Percentiles rank a stretch among this genome's conserved stretches.
phyloP scores from a whole-genome alignment of 1,140 invertebrate genomes.

The Tetragonula clypearis region DNA sequence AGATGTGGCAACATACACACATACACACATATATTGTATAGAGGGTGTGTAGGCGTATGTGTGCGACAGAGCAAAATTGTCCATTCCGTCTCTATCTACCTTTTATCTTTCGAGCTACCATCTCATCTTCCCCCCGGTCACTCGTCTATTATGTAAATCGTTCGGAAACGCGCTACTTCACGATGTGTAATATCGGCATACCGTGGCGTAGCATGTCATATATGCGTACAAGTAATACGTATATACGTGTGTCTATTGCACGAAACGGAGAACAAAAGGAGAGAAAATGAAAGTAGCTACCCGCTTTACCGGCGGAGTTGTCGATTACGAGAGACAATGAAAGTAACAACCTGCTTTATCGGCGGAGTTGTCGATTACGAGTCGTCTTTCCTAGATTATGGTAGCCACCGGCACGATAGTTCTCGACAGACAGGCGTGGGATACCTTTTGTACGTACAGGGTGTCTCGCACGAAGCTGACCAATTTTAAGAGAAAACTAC shows the following conservation, averaged over 20 bases:
- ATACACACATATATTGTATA: not conserved
- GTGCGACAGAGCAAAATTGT: constrained; percentile 9
- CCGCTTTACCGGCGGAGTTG: too few relatives aligned
- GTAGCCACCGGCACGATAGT: too few relatives aligned
- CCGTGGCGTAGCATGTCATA: constrained; percentile 5
- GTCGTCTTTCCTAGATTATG: too few relatives aligned
- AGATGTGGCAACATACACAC: not conserved
- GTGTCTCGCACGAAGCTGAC: too few relatives aligned
- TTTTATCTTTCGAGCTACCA: constrained; percentile 41
- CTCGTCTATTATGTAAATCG: constrained; percentile 34
- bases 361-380: too few relatives aligned
- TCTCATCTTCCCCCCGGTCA: constrained; percentile 53
- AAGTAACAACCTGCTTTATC: too few relatives aligned
- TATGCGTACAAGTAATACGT: not conserved
- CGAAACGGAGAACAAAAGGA: constrained; percentile 1
- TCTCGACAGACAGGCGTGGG: too few relatives aligned
- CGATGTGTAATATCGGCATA: constrained; percentile 1
- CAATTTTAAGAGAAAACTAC: too few relatives aligned
- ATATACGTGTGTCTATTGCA: not conserved
- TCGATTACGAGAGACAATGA: too few relatives aligned
- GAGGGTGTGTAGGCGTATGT: not conserved
- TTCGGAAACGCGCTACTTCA: constrained; percentile 3
- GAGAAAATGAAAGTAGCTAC: not conserved
- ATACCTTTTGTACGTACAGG: too few relatives aligned
- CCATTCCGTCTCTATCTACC: constrained; percentile 30